A percentile compares a stretch with the other conserved stretches of the same genome.
Conservation (phyloP, 2,797 vertebrate genomes). For the Merluccius polli region DNA sequence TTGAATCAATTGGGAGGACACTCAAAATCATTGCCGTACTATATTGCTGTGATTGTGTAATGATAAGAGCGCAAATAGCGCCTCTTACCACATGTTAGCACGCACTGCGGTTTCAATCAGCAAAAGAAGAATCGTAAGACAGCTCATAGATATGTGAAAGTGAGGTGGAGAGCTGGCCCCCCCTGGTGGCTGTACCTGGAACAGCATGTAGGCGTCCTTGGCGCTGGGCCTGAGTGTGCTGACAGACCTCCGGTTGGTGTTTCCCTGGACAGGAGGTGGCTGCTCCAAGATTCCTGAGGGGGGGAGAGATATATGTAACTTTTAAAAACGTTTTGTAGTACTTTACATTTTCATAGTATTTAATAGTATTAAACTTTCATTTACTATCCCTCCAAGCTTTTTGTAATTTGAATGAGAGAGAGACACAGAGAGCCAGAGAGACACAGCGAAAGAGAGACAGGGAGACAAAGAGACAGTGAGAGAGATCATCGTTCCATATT, state of each 20-base stretch:
- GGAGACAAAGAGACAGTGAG: neutral
- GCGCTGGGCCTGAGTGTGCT: constrained; percentile 94
- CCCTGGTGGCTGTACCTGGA: constrained; percentile 83
- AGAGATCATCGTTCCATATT: too few relatives aligned
- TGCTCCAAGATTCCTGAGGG: constrained; percentile 79
- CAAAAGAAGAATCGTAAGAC: neutral
- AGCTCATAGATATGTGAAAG: neutral
- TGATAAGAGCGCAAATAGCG: neutral
- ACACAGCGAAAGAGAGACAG: neutral
- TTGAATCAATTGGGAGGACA: neutral
- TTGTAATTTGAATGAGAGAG: too few relatives aligned
- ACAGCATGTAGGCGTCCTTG: constrained; percentile 98
- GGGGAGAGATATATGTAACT: neutral
- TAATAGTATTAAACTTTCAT: too few relatives aligned
- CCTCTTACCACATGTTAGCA: neutral
- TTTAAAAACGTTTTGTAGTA: too few relatives aligned
- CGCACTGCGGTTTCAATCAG: neutral
- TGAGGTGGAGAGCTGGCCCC: constrained; percentile 30
- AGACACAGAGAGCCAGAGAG: neutral
- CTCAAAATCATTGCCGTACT: neutral
- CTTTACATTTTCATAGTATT: too few relatives aligned
- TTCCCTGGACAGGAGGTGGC: constrained; percentile 83
- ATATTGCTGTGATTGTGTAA: neutral
- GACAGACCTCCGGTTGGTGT: constrained; percentile 92
- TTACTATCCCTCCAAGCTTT: too few relatives aligned